Conservation (phyloP, 92 coral and sea anemone genomes). For the Paragorgia papillata region DNA sequence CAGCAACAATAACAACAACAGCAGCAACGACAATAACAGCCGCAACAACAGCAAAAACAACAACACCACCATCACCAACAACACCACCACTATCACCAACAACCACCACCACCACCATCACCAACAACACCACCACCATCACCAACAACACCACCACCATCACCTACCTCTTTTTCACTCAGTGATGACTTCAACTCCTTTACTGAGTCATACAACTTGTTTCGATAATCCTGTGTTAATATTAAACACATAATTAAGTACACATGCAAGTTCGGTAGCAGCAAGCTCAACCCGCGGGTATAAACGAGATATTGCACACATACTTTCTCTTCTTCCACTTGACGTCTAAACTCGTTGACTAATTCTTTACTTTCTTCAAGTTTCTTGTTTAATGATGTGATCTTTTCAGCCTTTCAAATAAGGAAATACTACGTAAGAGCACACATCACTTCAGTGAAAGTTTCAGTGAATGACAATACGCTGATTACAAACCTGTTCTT, state of each 20-base stretch:
- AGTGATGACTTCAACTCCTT: conserved; percentile 78
- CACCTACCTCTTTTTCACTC: conserved; percentile 88
- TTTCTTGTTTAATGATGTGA: conserved; percentile 65
- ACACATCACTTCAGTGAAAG: background rate
- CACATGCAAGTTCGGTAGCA: background rate
- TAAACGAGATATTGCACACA: no score
- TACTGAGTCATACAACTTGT: conserved; percentile 83
- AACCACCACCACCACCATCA: background rate
- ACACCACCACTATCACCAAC: background rate
- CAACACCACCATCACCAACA: background rate
- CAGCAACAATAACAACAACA: background rate
- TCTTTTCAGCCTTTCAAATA: conserved; percentile 63
- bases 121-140: background rate
- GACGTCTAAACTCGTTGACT: conserved; percentile 64
- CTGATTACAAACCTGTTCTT: conserved; percentile 63
- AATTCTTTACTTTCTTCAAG: conserved; percentile 66
- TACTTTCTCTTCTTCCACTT: conserved; percentile 89
- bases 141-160: background rate
- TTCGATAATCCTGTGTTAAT: conserved; percentile 73
- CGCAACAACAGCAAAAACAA: background rate
- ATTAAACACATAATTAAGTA: background rate
- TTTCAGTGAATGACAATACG: background rate
- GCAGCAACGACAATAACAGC: background rate
- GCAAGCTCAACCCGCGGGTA: background rate
- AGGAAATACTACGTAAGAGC: no score